phyloP scores from a whole-genome alignment of 2,888 invertebrate species.

The Limnephilus rhombicus region DNA sequence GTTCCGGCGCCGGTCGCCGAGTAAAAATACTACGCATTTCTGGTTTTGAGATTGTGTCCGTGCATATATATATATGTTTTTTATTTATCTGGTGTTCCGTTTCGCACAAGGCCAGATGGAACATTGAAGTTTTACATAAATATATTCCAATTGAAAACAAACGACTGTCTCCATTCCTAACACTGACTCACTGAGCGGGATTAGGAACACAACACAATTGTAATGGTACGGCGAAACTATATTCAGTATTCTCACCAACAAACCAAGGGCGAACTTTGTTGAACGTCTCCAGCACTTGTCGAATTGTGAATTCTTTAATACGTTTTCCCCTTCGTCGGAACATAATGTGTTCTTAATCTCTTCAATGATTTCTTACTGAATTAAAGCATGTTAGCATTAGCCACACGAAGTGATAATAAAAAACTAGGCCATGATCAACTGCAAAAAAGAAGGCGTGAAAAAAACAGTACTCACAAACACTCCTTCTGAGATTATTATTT shows the following conservation, averaged over 20 bases:
- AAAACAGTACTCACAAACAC: background rate
- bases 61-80: background rate
- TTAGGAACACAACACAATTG: background rate
- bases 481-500: background rate
- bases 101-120: conserved; percentile 51
- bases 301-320: background rate
- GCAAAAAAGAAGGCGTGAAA: conserved; percentile 15
- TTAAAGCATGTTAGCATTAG: background rate
- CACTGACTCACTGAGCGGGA: conserved; percentile 34
- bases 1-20: conserved; percentile 44
- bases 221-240: background rate
- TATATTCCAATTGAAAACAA: conserved; percentile 47
- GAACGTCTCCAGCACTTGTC: background rate
- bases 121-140: conserved; percentile 49
- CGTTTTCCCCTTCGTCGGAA: background rate
- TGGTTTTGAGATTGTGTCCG: conserved; percentile 26
- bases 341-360: background rate
- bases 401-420: conserved; percentile 9
- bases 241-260: background rate
- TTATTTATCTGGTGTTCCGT: conserved; percentile 44
- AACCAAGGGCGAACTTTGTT: background rate
- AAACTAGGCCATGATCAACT: conserved; percentile 33
- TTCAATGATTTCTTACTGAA: background rate
- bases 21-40: conserved; percentile 51
- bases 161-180: conserved; percentile 40